Percentiles rank a stretch among this genome's conserved stretches.
These are phyloP conservation scores for Cryptoblepharus egeriae DNA, from an alignment of 2,797 vertebrate genomes.

Conservation along the genomic window DNA sequence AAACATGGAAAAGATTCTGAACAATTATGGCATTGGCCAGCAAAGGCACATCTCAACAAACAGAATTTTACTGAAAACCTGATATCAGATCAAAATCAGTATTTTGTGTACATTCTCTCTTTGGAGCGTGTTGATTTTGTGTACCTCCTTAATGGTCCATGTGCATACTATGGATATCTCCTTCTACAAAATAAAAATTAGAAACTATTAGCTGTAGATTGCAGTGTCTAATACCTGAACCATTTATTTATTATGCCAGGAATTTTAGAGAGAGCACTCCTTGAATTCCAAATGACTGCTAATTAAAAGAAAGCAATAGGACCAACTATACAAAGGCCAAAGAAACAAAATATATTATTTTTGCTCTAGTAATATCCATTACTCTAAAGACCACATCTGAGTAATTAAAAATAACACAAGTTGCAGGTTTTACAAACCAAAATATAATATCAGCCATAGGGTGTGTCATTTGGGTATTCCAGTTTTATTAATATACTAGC, in stretches of 20 bases:
- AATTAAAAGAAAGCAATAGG: not conserved
- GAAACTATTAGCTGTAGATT: not conserved
- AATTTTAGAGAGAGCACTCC: not conserved
- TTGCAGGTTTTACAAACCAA: conserved; percentile 24
- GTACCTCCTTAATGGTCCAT: not conserved
- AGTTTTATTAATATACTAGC: too few relatives aligned
- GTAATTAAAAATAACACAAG: conserved; percentile 21
- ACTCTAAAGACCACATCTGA: not conserved
- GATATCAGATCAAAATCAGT: too few relatives aligned
- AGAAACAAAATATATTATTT: not conserved
- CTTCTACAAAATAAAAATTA: not conserved
- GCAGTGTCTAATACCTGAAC: not conserved
- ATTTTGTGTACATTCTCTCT: too few relatives aligned
- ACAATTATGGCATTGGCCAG: not conserved
- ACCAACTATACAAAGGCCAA: conserved; percentile 1
- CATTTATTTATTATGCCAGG: not conserved
- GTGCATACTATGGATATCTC: not conserved
- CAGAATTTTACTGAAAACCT: not conserved
- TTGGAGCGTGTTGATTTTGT: too few relatives aligned
- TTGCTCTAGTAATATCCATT: not conserved
- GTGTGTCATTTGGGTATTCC: too few relatives aligned
- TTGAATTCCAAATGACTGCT: not conserved
- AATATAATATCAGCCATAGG: not conserved
- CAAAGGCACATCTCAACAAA: not conserved
- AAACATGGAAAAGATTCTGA: not conserved